Evolutionary conservation across 2,888 invertebrate genomes (phyloP).

Genomic region (Agrotis ipsilon): DNA sequence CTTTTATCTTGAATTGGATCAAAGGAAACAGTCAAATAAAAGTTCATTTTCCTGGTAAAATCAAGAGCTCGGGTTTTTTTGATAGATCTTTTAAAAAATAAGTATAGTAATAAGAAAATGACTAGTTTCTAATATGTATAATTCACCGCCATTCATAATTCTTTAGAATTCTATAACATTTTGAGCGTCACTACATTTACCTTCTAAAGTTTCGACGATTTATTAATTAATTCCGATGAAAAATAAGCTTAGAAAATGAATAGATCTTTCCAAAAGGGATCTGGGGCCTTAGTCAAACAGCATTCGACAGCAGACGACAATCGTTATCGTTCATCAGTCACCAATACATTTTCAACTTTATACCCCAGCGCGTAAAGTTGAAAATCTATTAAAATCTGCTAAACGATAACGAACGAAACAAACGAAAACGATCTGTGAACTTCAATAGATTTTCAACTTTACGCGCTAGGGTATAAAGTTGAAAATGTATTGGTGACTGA

Average conservation of each 20-base stretch:
- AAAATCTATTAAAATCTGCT: no score
- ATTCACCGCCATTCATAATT: background rate
- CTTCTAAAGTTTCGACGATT: background rate
- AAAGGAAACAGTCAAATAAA: background rate
- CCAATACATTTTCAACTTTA: no score
- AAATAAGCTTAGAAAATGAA: background rate
- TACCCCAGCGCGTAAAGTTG: no score
- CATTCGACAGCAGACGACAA: no score
- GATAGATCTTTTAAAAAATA: background rate
- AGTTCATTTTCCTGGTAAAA: background rate
- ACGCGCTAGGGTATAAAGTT: no score
- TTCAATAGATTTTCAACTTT: no score
- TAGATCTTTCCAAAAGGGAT: no score
- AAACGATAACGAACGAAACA: no score
- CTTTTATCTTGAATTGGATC: slow-evolving; percentile 40
- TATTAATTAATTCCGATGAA: background rate
- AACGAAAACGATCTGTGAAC: no score
- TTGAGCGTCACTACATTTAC: background rate
- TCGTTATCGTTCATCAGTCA: no score
- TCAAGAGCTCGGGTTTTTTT: background rate
- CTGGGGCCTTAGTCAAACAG: no score
- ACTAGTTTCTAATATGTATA: background rate
- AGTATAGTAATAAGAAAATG: background rate
- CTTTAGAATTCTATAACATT: background rate
- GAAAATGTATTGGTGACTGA: no score